These are phyloP conservation scores for Norana najaformis DNA, from an alignment of 2,888 invertebrate genomes.

Conservation along the genomic window DNA sequence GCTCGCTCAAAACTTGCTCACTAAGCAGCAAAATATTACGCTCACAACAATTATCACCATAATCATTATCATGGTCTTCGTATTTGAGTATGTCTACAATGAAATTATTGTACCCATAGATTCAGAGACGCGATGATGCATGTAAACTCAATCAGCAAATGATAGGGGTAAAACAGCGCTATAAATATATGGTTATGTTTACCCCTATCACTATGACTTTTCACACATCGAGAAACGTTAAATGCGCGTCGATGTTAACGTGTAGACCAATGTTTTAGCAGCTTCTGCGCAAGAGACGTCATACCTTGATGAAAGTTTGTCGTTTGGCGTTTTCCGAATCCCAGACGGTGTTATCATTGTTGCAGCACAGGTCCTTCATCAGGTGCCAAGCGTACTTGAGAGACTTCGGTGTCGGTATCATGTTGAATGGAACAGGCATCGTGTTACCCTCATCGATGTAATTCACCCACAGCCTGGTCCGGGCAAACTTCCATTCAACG, in stretches of 20 bases:
- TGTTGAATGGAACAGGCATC: constrained; percentile 73
- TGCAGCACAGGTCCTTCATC: constrained; percentile 23
- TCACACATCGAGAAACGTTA: background rate
- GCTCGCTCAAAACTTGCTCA: no score
- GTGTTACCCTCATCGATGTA: constrained; percentile 74
- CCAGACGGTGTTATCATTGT: constrained; percentile 48
- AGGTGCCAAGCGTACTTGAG: constrained; percentile 52
- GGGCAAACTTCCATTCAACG: constrained; percentile 77
- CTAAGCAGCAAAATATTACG: no score
- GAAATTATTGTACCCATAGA: no score
- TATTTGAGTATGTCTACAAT: no score
- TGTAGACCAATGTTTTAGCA: background rate
- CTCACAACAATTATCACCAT: no score
- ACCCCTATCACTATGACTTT: background rate
- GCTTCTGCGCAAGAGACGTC: constrained; percentile 41
- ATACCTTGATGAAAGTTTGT: constrained; percentile 61
- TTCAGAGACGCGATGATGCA: no score
- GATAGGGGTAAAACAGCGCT: no score
- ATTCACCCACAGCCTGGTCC: constrained; percentile 75
- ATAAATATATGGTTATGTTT: no score
- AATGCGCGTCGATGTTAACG: background rate
- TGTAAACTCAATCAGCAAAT: background rate
- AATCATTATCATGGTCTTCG: no score
- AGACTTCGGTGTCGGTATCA: constrained; percentile 65
- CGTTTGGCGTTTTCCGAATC: constrained; percentile 51